These are phyloP conservation scores for Chloroclystis v-ata DNA, from an alignment of 2,888 invertebrate species.

Conservation along the genomic window DNA sequence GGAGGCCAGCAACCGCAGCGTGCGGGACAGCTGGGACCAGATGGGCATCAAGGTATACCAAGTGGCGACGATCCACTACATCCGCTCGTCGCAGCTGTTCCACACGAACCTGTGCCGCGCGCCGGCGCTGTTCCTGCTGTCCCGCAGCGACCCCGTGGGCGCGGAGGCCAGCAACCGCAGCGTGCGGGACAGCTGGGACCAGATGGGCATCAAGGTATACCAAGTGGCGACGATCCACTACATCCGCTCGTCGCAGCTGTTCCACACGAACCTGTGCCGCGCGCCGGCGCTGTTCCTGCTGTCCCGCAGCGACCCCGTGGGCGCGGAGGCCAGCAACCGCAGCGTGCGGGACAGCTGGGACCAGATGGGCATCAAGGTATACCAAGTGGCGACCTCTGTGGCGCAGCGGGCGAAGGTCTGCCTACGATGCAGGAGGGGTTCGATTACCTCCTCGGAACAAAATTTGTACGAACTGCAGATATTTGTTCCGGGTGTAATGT, in stretches of 20 bases:
- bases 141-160: slow-evolving; percentile 83
- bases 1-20: slow-evolving; percentile 82
- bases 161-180: slow-evolving; percentile 83
- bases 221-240: slow-evolving; percentile 81
- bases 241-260: slow-evolving; percentile 87
- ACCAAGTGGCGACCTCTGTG: no score
- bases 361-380: slow-evolving; percentile 84
- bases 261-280: slow-evolving; percentile 85
- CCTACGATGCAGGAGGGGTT: no score
- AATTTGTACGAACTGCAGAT: no score
- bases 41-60: slow-evolving; percentile 82
- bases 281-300: slow-evolving; percentile 87
- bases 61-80: slow-evolving; percentile 82
- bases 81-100: slow-evolving; percentile 89
- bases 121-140: slow-evolving; percentile 86
- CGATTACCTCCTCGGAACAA: no score
- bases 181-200: slow-evolving; percentile 86
- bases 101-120: slow-evolving; percentile 85
- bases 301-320: slow-evolving; percentile 83
- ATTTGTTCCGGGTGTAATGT: no score
- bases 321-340: slow-evolving; percentile 84
- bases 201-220: slow-evolving; percentile 83
- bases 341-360: slow-evolving; percentile 86
- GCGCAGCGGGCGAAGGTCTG: no score
- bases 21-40: slow-evolving; percentile 85